These are phyloP conservation scores for Ambastaia sidthimunki DNA, from an alignment of 2,797 vertebrate genomes.

Conservation along the genomic window DNA sequence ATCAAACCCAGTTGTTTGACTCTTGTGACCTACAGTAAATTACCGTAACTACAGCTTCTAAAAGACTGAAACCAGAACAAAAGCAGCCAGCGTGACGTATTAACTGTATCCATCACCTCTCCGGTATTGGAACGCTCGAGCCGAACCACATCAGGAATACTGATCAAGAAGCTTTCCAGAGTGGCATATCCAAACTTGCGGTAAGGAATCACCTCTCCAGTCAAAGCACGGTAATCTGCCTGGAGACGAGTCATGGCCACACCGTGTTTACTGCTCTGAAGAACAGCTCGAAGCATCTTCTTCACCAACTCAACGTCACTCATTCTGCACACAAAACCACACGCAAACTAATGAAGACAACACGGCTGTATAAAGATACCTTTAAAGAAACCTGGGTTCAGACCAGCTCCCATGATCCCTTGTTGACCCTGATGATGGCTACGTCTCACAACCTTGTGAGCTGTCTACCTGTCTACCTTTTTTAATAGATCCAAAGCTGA, in stretches of 20 bases:
- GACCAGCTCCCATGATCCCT: neutral
- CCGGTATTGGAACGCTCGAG: slow-evolving; percentile 77
- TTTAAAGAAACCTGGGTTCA: neutral
- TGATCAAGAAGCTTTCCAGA: slow-evolving; percentile 83
- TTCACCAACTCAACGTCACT: slow-evolving; percentile 80
- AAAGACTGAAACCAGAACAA: neutral
- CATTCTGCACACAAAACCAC: slow-evolving; percentile 76
- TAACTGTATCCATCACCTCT: slow-evolving; percentile 77
- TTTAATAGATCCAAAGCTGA: neutral
- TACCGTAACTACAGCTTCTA: too few relatives aligned
- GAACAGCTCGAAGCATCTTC: slow-evolving; percentile 87
- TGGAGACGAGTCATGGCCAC: slow-evolving; percentile 80
- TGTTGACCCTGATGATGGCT: too few relatives aligned
- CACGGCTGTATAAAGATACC: neutral
- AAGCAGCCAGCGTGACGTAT: too few relatives aligned
- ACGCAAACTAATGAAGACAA: neutral
- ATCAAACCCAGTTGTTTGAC: too few relatives aligned
- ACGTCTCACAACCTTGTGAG: neutral
- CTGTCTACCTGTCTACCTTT: neutral
- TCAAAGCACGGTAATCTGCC: slow-evolving; percentile 82
- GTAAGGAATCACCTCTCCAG: slow-evolving; percentile 86
- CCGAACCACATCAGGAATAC: slow-evolving; percentile 85
- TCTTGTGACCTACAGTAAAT: neutral
- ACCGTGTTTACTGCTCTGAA: slow-evolving; percentile 86
- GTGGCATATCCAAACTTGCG: slow-evolving; percentile 79